Evolutionary conservation across 2,113 vertebrate genomes (phyloP).

Genomic region (Anarrhichthys ocellatus): DNA sequence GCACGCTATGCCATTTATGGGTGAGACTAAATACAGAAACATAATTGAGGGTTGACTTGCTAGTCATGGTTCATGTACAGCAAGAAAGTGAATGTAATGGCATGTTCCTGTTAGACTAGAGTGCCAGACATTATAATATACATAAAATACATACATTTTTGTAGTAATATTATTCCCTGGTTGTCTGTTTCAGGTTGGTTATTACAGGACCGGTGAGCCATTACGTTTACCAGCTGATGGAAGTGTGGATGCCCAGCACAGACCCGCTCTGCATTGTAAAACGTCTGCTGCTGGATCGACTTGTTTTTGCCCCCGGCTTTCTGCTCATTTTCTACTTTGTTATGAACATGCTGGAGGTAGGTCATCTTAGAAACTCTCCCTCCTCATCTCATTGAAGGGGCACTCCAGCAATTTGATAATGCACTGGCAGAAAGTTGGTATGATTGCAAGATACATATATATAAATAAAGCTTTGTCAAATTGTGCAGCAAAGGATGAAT

Average conservation of each 20-base stretch:
- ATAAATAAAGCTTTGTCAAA: neutral
- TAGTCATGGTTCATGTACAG: neutral
- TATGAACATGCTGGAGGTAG: constrained; percentile 89
- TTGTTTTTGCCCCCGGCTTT: constrained; percentile 88
- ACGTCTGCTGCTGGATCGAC: constrained; percentile 88
- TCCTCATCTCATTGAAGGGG: neutral
- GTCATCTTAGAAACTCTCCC: neutral
- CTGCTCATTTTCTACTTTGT: constrained; percentile 87
- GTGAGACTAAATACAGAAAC: constrained; percentile 70
- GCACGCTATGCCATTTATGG: constrained; percentile 87
- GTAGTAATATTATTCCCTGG: neutral
- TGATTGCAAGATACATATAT: neutral
- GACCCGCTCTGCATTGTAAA: constrained; percentile 82
- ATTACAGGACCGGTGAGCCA: constrained; percentile 91
- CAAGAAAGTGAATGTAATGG: neutral
- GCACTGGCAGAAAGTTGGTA: too few relatives aligned
- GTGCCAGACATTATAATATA: neutral
- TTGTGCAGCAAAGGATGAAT: neutral
- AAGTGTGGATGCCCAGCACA: constrained; percentile 84
- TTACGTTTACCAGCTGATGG: constrained; percentile 89
- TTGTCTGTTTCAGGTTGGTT: constrained; percentile 79
- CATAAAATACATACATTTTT: neutral
- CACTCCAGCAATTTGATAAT: neutral
- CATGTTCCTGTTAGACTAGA: neutral
- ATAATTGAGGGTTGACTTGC: neutral